Base-by-base conservation (phyloP, 1,140 invertebrate genomes). In the Hirudo medicinalis region DNA sequence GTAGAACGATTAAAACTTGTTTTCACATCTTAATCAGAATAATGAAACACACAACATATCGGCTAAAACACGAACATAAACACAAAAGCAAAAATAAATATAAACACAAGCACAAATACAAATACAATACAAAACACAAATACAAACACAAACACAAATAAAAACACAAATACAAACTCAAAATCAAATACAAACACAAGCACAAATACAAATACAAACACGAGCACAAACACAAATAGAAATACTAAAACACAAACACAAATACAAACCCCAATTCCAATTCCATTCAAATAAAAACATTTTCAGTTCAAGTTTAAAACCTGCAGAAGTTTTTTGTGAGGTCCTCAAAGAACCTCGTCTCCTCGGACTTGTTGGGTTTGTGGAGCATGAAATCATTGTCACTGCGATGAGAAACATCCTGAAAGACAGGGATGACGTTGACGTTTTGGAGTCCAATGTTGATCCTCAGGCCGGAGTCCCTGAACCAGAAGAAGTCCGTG, bases 351-450 rank as follows among this genome's bases (percentile, higher is more conserved):
- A 68, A 32, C 20, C 73, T 60, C 27, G 75, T 76, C 17, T 72
- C 72, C 17, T 75, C 60, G 13, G 71, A 55, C 0, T 70, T 71
- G 63, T 71, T 74, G 70, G 71, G 74, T 27, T 55, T 54, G 57
- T 74, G 69, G 19, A 76, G 67, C 54, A 79, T 76, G 70, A 76
- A 77, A 2, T 68, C 43, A 25, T 74, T 75, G 53, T 79, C 78
- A 53, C 78, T 76, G 4, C 69, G 57, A 25, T 77, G 76, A 17
- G 76, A 74, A 15, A 80, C 70, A 63, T 78, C 79, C 29, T 74
- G 73, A 67, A 79, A 80, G 40, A 76, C 73, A 0, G 78, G 78
- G 8, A 80, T 70, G 40, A 79, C 69, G 74, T 75, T 77, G 0
- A 78, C 74, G 19, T 76, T 74, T 0, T 75, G 75, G 20, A 80